Evolutionary conservation across 2,797 vertebrate genomes (phyloP).

Genomic region (Schizothorax lantsangensis): DNA sequence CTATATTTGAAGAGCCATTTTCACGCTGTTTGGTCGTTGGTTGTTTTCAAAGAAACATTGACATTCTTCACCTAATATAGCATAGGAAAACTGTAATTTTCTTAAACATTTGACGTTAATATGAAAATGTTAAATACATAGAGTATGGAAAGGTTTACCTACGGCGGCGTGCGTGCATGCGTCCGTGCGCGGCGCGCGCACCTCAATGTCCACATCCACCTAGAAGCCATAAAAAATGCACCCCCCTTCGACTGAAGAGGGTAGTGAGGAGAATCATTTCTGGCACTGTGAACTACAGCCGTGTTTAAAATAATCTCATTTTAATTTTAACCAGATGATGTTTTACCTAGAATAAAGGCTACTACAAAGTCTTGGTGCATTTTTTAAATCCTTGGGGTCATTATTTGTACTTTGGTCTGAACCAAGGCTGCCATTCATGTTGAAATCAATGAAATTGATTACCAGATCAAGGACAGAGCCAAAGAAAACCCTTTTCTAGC

Average conservation of each 20-base stretch:
- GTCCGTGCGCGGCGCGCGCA: not conserved
- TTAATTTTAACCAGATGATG: constrained; percentile 8
- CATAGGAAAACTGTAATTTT: not conserved
- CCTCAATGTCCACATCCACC: constrained; percentile 11
- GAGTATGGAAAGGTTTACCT: not conserved
- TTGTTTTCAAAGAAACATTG: not conserved
- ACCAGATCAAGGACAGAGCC: constrained; percentile 42
- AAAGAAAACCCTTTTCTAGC: constrained; percentile 21
- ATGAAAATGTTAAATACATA: not conserved
- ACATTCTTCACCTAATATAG: not conserved
- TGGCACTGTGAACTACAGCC: not conserved
- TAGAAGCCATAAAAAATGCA: constrained; percentile 36
- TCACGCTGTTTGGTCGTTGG: not conserved
- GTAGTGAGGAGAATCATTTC: constrained; percentile 25
- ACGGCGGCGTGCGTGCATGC: not conserved
- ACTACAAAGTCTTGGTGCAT: constrained; percentile 1
- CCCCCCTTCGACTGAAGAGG: constrained; percentile 41
- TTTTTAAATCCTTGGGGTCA: not conserved
- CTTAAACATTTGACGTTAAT: not conserved
- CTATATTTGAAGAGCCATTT: not conserved
- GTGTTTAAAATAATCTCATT: not conserved
- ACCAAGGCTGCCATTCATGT: constrained; percentile 39
- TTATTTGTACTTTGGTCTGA: constrained; percentile 37
- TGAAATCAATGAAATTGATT: constrained; percentile 47
- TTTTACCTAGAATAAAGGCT: not conserved